These are phyloP conservation scores for Falco novaeseelandiae DNA, from an alignment of 2,797 vertebrate species.

Conservation along the genomic window DNA sequence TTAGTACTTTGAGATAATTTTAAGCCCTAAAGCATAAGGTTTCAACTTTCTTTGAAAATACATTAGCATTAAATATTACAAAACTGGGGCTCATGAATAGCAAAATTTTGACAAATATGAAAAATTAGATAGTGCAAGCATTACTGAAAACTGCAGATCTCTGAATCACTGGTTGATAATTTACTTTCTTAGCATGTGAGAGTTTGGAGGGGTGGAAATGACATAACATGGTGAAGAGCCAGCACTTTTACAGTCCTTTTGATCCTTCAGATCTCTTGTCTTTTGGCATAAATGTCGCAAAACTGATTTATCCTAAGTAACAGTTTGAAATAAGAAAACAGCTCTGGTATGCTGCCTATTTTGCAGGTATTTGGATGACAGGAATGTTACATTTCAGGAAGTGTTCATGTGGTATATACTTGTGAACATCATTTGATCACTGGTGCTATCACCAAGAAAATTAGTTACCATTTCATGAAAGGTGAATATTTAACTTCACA, in stretches of 20 bases:
- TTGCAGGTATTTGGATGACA: not conserved
- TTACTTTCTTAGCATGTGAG: not conserved
- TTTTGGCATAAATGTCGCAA: not conserved
- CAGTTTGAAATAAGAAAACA: not conserved
- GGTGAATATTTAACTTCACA: not conserved
- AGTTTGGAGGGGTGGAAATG: not conserved
- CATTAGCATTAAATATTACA: not conserved
- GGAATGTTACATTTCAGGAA: not conserved
- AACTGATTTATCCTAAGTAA: not conserved
- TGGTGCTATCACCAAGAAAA: not conserved
- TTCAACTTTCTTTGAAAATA: slow-evolving; percentile 46
- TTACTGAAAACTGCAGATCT: not conserved
- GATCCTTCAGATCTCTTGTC: not conserved
- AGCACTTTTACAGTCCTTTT: not conserved
- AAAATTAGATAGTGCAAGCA: not conserved
- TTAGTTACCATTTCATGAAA: not conserved
- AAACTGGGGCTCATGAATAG: not conserved
- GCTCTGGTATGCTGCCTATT: not conserved
- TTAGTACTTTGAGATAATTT: not conserved
- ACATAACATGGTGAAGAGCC: not conserved
- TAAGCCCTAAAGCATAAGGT: not conserved
- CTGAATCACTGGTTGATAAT: not conserved
- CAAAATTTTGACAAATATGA: not conserved
- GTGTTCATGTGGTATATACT: not conserved
- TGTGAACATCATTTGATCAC: not conserved